phyloP scores from a whole-genome alignment of 2,888 invertebrate genomes.

The Metellina segmentata region DNA sequence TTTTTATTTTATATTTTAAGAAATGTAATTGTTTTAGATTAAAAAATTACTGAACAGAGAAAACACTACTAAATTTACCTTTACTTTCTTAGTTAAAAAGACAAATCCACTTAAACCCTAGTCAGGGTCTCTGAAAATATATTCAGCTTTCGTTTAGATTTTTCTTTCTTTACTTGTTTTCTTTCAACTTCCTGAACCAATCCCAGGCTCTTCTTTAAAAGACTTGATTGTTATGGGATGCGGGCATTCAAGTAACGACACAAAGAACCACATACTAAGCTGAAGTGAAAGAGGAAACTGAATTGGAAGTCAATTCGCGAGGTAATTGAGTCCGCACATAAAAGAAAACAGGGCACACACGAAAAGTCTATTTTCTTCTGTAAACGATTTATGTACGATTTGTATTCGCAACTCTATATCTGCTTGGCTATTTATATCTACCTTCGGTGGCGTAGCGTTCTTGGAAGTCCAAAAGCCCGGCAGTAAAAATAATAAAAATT shows the following conservation, averaged over 20 bases:
- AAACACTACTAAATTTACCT: too few species aligned
- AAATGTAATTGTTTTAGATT: too few species aligned
- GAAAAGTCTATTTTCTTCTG: neutral
- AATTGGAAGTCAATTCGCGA: constrained; percentile 12
- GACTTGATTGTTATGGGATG: constrained; percentile 26
- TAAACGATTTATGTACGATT: neutral
- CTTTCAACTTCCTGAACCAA: constrained; percentile 23
- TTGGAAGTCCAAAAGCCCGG: too few species aligned
- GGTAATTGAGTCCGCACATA: constrained; percentile 15
- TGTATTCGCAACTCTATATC: neutral
- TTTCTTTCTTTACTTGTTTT: constrained; percentile 23
- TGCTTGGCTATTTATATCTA: too few species aligned
- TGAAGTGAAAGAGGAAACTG: constrained; percentile 28
- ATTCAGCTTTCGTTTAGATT: neutral
- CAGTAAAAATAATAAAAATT: too few species aligned
- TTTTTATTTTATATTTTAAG: too few species aligned
- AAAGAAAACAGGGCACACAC: neutral
- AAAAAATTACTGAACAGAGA: too few species aligned
- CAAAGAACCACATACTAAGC: constrained; percentile 27
- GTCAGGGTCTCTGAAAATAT: neutral
- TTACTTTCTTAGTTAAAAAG: too few species aligned
- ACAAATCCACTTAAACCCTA: too few species aligned
- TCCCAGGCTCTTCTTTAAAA: neutral
- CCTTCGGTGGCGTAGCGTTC: too few species aligned
- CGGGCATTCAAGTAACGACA: constrained; percentile 9